A percentile compares a stretch with the other conserved stretches of the same genome.
Evolutionary conservation across 2,797 vertebrate genomes (phyloP).

Genomic region (Poecilia gillii): DNA sequence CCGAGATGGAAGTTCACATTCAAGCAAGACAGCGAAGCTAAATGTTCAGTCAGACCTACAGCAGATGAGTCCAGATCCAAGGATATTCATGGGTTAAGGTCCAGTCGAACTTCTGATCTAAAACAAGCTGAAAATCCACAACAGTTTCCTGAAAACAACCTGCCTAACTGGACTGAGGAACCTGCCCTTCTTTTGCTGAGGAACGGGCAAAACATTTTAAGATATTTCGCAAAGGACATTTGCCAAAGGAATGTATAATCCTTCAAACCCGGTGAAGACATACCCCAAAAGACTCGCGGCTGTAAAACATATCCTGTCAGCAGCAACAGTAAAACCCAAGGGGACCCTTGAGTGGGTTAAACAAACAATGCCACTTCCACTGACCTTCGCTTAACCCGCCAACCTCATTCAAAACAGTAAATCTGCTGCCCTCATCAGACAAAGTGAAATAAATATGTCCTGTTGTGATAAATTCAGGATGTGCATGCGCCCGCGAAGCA

Average conservation of each 20-base stretch:
- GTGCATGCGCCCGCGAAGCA: slow-evolving; percentile 1
- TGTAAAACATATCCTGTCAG: slow-evolving; percentile 30
- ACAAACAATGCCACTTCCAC: slow-evolving; percentile 49
- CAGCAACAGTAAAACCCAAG: slow-evolving; percentile 26
- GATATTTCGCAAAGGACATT: not conserved
- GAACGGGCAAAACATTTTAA: not conserved
- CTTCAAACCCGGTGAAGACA: not conserved
- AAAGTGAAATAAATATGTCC: slow-evolving; percentile 49
- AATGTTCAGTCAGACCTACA: not conserved
- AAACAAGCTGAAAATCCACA: not conserved
- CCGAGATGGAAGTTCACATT: not conserved
- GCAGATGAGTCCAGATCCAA: not conserved
- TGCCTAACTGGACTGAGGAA: not conserved
- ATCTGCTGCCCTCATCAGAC: slow-evolving; percentile 24
- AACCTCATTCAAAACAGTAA: slow-evolving; percentile 33
- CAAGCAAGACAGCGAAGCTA: not conserved
- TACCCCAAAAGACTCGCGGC: not conserved
- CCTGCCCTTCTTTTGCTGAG: not conserved
- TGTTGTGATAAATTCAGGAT: slow-evolving; percentile 29
- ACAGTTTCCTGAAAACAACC: not conserved
- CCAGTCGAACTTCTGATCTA: not conserved
- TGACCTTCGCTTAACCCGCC: slow-evolving; percentile 52
- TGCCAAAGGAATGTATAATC: not conserved
- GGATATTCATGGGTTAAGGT: not conserved
- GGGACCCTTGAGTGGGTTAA: slow-evolving; percentile 43